Base-by-base conservation (phyloP, 2,888 invertebrate genomes). In the Agrotis ipsilon region DNA sequence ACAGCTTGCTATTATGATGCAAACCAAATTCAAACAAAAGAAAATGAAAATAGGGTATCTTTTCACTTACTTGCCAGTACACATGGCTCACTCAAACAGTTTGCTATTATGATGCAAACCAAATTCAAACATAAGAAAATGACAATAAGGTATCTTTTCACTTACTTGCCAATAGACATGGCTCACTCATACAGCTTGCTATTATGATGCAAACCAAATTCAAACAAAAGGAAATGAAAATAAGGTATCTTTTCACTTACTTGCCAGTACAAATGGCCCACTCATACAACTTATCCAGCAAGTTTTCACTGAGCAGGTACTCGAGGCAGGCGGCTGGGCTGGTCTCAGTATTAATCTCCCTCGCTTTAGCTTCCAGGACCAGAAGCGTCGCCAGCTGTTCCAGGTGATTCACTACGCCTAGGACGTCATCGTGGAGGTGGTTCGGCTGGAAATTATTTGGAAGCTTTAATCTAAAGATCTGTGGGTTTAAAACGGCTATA, bases 151-250 rank as follows among this genome's bases (percentile, higher is more conserved):
- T 16, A 60, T 14, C 1, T 27, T 27, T 27, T 13, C 11, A 62
- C 96, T 95, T 91, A 98, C 97, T 98, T 98, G 89, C 98, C 98
- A 72, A 98, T 98, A 87, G 97, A 97, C 75, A 97, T 96, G 69
- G 98, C 98, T 99, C 99, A 99, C 88, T 98, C 97, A 84, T 98
- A 98, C 16, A 99, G 96, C 89, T 98, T 98, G n/a, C n/a, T n/a
- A 39, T 32, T 5, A 32, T 32, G 7, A 52, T 52, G 52, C 9
- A 24, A 52, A 24, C 52, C 21, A 24, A 52, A 24, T 11, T 11
- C 21, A 52, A 2, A 52, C 14, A 6, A 14, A 45, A 21, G 4
- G 18, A 14, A 5, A n/a, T 4, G 7, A 46, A n/a, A 60, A 3
- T 18, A 24, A n/a, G n/a, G n/a, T 16, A 60, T 14, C 1, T 27